A percentile compares a stretch with the other conserved stretches of the same genome.
phyloP scores from a whole-genome alignment of 2,113 vertebrate species.

The Dipodomys merriami region DNA sequence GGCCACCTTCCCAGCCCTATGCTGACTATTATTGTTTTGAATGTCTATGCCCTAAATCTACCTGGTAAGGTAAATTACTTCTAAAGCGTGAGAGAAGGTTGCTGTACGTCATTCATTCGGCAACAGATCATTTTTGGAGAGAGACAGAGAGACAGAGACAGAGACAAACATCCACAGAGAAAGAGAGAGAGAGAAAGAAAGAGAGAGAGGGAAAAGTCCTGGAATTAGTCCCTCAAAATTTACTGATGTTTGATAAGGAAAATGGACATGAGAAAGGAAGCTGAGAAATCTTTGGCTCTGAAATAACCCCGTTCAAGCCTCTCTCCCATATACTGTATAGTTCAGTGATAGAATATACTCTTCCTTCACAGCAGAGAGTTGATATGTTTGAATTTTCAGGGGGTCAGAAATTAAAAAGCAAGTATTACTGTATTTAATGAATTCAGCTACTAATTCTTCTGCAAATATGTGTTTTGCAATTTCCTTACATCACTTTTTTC shows the following conservation, averaged over 20 bases:
- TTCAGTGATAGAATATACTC: not conserved
- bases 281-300: not conserved
- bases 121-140: not conserved
- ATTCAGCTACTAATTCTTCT: not conserved
- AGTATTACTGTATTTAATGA: not conserved
- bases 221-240: not conserved
- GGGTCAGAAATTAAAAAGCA: not conserved
- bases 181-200: too few species aligned
- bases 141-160: too few species aligned
- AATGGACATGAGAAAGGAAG: not conserved
- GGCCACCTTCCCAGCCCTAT: too few species aligned
- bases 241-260: not conserved
- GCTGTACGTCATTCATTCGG: not conserved
- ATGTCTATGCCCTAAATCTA: not conserved
- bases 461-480: not conserved
- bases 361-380: conserved; percentile 1
- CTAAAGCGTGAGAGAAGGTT: not conserved
- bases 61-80: not conserved
- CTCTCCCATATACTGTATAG: not conserved
- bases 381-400: not conserved
- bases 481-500: not conserved
- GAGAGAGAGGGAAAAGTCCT: too few species aligned
- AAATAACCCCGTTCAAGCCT: not conserved
- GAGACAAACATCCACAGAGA: too few species aligned
- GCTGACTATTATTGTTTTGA: not conserved